Base-by-base conservation (phyloP, 2,797 vertebrate genomes). In the Bradypodion ventrale region DNA sequence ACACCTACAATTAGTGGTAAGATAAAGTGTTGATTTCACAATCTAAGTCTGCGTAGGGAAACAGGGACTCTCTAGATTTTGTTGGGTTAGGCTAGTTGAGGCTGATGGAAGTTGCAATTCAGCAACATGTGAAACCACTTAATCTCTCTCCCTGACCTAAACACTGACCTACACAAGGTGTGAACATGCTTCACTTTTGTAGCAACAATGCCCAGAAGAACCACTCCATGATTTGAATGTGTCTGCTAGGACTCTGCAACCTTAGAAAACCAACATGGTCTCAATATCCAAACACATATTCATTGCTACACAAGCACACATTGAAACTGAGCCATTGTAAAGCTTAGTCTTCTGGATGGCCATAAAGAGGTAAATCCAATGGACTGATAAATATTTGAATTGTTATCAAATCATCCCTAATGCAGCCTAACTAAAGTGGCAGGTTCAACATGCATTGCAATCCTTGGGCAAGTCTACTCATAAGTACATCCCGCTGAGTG, bases 171-270 rank as follows among this genome's bases (percentile, higher is more conserved):
- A 75, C 56, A 25, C 25, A 8, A 27, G 3, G 23, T 15, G 56
- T 10, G 3, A 40, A 13, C 27, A 12, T 13, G 5, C 40, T 60
- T 42, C 0, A 35, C 9, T 52, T 76, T 40, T 12, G 15, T 2
- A 32, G 7, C 56, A 16, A 60, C 2, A n/a, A 10, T 44, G 25
- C 27, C n/a, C 46, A 75, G 49, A 44, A 78, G 75, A 25, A 35
- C 80, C 78, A 73, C 44, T 79, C 83, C 42, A 29, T 1, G 5
- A 79, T 87, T 73, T 84, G 44, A 52, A 77, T n/a, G 68, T 32
- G 70, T 0, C 0, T 1, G 82, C 3, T 66, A 75, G 85, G 89
- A 85, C 82, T 79, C 2, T 83, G 88, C 75, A 29, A 40, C 73
- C 46, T 66, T 78, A 68, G 56, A 9, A 32, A 46, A 40, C 63